Percentiles rank a stretch among this genome's conserved stretches.
phyloP scores from a whole-genome alignment of 2,888 invertebrate genomes.

The Cheilosia soror region DNA sequence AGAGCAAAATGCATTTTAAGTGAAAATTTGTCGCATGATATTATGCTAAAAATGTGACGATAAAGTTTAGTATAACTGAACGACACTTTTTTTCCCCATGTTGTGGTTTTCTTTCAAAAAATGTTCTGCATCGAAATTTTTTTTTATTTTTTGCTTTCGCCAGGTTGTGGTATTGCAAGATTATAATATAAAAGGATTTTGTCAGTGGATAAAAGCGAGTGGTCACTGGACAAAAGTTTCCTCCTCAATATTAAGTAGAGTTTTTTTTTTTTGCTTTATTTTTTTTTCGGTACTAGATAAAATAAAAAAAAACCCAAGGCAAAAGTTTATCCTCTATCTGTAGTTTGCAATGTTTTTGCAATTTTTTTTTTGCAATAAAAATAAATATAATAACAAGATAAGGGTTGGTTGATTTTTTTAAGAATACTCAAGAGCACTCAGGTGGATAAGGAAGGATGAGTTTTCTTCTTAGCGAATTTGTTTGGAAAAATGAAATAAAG shows the following conservation, averaged over 20 bases:
- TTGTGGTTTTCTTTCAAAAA: constrained; percentile 32
- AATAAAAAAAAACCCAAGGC: constrained; percentile 15
- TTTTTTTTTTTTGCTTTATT: constrained; percentile 7
- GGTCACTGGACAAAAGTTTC: constrained; percentile 62
- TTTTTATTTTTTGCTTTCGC: neutral
- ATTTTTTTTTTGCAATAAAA: neutral
- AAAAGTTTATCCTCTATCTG: constrained; percentile 46
- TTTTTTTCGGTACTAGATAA: neutral
- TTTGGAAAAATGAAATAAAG: no score
- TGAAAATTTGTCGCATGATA: constrained; percentile 64
- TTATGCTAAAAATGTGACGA: constrained; percentile 53
- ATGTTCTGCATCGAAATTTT: constrained; percentile 2
- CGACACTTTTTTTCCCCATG: constrained; percentile 5
- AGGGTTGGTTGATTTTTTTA: neutral
- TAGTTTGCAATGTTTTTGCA: neutral
- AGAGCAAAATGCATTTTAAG: constrained; percentile 36
- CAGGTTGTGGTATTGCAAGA: constrained; percentile 26
- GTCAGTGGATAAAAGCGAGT: constrained; percentile 67
- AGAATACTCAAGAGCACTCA: no score
- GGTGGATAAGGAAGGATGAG: no score
- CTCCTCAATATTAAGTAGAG: constrained; percentile 49
- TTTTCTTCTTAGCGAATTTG: neutral
- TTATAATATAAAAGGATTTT: constrained; percentile 66
- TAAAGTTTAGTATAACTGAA: constrained; percentile 47
- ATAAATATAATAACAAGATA: neutral